Evolutionary conservation across 2,113 vertebrate genomes (phyloP).

Genomic region (Petrocephalus zakoni): DNA sequence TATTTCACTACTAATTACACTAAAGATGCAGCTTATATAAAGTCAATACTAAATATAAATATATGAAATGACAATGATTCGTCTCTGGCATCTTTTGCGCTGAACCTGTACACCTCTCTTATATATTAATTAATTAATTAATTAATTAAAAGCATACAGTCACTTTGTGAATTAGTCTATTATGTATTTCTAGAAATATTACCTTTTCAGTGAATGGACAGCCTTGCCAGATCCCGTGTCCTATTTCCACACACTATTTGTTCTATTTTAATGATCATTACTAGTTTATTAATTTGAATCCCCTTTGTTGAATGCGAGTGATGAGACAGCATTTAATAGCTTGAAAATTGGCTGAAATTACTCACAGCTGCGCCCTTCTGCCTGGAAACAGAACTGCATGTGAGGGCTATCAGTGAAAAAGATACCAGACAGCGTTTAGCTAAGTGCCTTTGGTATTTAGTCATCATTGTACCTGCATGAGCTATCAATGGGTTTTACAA

Average conservation of each 20-base stretch:
- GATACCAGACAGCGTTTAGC: not conserved
- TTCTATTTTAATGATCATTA: not conserved
- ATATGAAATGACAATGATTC: not conserved
- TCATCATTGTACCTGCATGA: not conserved
- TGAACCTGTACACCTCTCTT: not conserved
- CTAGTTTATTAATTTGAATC: no score
- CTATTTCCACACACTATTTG: not conserved
- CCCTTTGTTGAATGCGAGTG: not conserved
- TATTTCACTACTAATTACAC: not conserved
- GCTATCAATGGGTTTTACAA: not conserved
- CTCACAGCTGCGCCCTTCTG: not conserved
- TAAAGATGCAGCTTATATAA: not conserved
- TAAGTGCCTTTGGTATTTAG: not conserved
- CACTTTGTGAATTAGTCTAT: not conserved
- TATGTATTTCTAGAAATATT: not conserved
- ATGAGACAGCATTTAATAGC: not conserved
- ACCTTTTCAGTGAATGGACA: not conserved
- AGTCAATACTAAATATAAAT: not conserved
- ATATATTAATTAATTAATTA: not conserved
- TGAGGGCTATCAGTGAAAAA: not conserved
- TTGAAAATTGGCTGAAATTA: not conserved
- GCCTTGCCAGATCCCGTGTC: not conserved
- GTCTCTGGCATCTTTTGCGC: not conserved
- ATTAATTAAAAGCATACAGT: not conserved
- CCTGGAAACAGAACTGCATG: not conserved